phyloP scores from a whole-genome alignment of 2,113 vertebrate genomes.

The Pluvialis apricaria region DNA sequence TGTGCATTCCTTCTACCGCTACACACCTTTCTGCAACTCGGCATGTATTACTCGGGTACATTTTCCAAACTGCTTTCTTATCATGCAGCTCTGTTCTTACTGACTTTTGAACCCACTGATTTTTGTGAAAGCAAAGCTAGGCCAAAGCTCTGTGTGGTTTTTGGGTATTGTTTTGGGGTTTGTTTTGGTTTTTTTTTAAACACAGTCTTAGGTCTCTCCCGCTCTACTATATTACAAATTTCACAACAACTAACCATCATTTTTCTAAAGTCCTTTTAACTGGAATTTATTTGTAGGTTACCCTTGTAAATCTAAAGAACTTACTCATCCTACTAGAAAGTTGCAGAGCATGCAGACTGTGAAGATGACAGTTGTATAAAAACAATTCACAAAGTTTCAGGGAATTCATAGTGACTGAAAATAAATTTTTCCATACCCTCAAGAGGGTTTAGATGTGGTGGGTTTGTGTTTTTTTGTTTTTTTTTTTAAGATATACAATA shows the following conservation, averaged over 20 bases:
- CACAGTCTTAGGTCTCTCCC: not conserved
- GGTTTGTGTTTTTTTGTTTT: no score
- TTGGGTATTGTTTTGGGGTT: not conserved
- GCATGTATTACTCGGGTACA: not conserved
- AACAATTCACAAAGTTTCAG: not conserved
- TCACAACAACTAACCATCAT: not conserved
- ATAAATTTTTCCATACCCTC: conserved; percentile 17
- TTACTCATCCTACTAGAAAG: not conserved
- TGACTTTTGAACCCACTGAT: not conserved
- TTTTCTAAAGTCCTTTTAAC: not conserved
- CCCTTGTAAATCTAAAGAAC: not conserved
- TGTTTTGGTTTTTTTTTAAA: not conserved
- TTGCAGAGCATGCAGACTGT: not conserved
- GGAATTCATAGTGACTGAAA: not conserved
- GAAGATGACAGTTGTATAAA: not conserved
- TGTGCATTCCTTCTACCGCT: not conserved
- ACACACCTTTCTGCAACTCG: not conserved
- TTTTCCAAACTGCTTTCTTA: not conserved
- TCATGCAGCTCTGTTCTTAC: not conserved
- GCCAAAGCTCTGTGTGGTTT: not conserved
- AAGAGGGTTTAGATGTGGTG: not conserved
- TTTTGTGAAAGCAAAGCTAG: not conserved
- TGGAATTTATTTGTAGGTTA: not conserved
- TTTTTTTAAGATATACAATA: conserved; percentile 77
- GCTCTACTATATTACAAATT: not conserved